A percentile compares a stretch with the other conserved stretches of the same genome.
These are phyloP conservation scores for Telmatherina bonti DNA, from an alignment of 2,797 vertebrate species.

Conservation along the genomic window DNA sequence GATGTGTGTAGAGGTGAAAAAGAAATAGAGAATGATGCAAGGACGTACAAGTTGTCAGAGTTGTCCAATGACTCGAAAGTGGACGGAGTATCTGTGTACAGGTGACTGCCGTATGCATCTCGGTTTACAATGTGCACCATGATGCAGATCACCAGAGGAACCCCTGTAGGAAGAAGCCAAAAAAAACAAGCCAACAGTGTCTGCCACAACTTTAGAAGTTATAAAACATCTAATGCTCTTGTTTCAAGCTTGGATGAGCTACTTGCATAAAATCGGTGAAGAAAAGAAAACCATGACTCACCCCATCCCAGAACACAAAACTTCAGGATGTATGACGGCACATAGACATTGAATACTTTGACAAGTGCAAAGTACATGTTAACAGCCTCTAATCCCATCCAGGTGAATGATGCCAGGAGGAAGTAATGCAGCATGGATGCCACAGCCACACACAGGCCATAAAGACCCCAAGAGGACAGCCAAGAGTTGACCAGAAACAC, in stretches of 20 bases:
- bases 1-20: background rate
- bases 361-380: conserved; percentile 93
- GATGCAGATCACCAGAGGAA: conserved; percentile 82
- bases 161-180: conserved; percentile 64
- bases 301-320: conserved; percentile 91
- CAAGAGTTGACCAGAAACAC: conserved; percentile 89
- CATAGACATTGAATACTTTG: conserved; percentile 93
- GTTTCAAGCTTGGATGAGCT: background rate
- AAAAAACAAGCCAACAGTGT: background rate
- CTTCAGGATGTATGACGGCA: conserved; percentile 91
- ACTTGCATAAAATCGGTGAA: background rate
- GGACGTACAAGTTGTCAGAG: conserved; percentile 85
- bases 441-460: conserved; percentile 83
- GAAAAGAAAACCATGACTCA: conserved; percentile 67
- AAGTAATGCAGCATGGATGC: conserved; percentile 88
- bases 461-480: conserved; percentile 82
- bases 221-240: background rate
- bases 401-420: conserved; percentile 90
- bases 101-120: conserved; percentile 82
- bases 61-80: conserved; percentile 44
- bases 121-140: conserved; percentile 82
- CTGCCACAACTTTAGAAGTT: background rate
- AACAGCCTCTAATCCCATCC: conserved; percentile 92
- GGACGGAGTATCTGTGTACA: conserved; percentile 33
- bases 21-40: background rate